Conservation (phyloP, 1,140 invertebrate genomes). For the Alviniconcha marisindica region DNA sequence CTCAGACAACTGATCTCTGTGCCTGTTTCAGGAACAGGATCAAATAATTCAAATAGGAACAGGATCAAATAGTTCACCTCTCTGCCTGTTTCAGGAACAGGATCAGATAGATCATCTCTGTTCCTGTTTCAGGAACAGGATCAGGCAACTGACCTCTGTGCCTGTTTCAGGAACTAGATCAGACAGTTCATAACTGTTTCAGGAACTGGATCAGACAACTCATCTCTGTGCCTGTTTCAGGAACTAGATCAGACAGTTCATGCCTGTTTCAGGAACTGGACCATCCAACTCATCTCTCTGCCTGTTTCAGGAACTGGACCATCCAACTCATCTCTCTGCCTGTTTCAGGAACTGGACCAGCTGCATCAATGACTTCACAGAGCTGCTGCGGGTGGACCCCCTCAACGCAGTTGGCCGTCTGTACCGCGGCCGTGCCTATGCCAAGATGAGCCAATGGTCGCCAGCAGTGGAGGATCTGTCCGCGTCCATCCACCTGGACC, state of each 20-base stretch:
- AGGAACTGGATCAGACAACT: no score
- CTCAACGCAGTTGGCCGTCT: conserved; percentile 67
- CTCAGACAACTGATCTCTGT: no score
- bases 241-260: no score
- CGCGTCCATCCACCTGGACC: conserved; percentile 68
- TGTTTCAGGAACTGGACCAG: conserved; percentile 68
- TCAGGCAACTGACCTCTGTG: no score
- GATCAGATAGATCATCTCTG: conserved; percentile 71
- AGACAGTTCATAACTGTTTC: no score
- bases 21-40: no score
- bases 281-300: no score
- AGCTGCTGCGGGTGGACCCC: conserved; percentile 71
- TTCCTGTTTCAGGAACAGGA: no score
- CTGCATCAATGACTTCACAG: conserved; percentile 74
- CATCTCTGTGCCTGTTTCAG: no score
- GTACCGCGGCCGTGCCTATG: conserved; percentile 68
- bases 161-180: no score
- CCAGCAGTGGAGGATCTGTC: conserved; percentile 72
- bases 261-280: no score
- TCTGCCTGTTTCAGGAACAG: conserved; percentile 59
- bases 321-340: conserved; percentile 28
- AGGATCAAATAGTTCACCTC: conserved; percentile 65
- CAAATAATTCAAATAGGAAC: no score
- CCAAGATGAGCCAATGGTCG: conserved; percentile 69
- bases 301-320: conserved; percentile 72